These are phyloP conservation scores for Troilus luridus DNA, from an alignment of 2,888 invertebrate genomes.

Conservation along the genomic window DNA sequence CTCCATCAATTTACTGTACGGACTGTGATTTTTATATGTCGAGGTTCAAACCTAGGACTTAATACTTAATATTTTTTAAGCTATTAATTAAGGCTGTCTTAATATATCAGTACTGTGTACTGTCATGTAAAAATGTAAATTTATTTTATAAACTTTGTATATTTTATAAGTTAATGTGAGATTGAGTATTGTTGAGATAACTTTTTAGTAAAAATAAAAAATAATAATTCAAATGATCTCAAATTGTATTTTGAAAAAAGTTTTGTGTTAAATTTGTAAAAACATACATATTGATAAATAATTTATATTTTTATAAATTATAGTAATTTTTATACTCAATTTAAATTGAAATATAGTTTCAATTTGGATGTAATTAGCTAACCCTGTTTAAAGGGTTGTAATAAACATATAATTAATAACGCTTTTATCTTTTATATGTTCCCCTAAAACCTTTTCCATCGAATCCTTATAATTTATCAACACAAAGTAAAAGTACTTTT, in stretches of 20 bases:
- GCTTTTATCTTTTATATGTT: conserved; percentile 4
- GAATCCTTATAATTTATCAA: background rate
- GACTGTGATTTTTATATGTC: conserved; percentile 96
- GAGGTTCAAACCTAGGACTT: conserved; percentile 78
- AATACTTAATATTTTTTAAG: conserved; percentile 43
- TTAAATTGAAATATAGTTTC: conserved; percentile 55
- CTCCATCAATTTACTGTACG: conserved; percentile 86
- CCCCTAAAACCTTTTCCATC: background rate
- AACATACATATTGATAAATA: background rate
- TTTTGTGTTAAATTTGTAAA: conserved; percentile 30
- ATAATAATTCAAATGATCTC: conserved; percentile 53
- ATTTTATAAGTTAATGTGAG: conserved; percentile 19
- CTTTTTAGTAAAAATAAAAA: background rate
- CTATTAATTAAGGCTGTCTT: background rate
- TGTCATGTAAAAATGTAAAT: conserved; percentile 52
- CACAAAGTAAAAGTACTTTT: background rate
- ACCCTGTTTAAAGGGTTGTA: conserved; percentile 56
- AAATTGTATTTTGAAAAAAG: conserved; percentile 28
- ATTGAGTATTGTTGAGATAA: background rate
- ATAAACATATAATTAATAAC: conserved; percentile 25
- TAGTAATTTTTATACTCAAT: conserved; percentile 30
- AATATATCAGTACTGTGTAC: conserved; percentile 58
- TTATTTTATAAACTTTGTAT: conserved; percentile 32
- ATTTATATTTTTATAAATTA: conserved; percentile 58
- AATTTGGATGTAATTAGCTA: conserved; percentile 45